A percentile compares a stretch with the other conserved stretches of the same genome.
Conservation (phyloP, 2,113 vertebrate genomes). For the Brachypteracias leptosomus region DNA sequence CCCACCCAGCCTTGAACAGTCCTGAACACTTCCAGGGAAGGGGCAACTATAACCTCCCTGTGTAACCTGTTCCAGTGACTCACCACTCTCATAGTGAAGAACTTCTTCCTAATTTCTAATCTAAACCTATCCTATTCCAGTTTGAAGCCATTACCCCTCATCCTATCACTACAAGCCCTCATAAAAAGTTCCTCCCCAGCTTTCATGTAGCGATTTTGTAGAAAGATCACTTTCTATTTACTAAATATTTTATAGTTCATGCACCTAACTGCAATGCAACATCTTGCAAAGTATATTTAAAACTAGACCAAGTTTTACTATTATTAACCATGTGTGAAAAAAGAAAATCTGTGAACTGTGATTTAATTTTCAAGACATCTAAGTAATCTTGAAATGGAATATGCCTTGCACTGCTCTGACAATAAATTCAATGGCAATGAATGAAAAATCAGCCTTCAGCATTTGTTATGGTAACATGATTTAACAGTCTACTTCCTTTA, state of each 20-base stretch:
- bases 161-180: too few species aligned
- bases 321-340: background rate
- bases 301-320: background rate
- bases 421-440: conserved; percentile 67
- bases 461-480: conserved; percentile 70
- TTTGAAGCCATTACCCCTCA: too few species aligned
- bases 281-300: background rate
- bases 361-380: conserved; percentile 69
- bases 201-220: too few species aligned
- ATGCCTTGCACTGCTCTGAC: conserved; percentile 40
- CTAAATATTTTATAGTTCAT: background rate
- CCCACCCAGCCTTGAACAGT: too few species aligned
- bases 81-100: too few species aligned
- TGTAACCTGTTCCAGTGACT: too few species aligned
- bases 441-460: conserved; percentile 69
- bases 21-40: too few species aligned
- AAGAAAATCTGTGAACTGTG: conserved; percentile 31
- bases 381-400: conserved; percentile 73
- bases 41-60: too few species aligned
- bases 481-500: conserved; percentile 63
- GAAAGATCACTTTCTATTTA: background rate
- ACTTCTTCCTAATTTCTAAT: too few species aligned
- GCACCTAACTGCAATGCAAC: background rate
- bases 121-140: too few species aligned
- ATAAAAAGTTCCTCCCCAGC: too few species aligned